Percentiles rank a stretch among this genome's conserved stretches.
These are phyloP conservation scores for Drymodes brunneopygia DNA, from an alignment of 2,113 vertebrate genomes.

Conservation along the genomic window DNA sequence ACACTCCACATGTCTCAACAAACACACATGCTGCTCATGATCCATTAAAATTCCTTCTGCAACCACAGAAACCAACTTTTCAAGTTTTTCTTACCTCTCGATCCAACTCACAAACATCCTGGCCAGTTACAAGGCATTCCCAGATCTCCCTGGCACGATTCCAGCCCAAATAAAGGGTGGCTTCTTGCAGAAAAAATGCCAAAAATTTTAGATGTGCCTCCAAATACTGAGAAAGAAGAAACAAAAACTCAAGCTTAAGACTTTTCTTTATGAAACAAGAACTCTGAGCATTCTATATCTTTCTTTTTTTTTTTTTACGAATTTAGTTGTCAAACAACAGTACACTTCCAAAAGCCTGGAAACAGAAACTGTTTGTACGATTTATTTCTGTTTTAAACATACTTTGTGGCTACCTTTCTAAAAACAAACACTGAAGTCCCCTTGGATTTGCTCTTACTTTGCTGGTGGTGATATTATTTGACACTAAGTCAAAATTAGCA, in stretches of 20 bases:
- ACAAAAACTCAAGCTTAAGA: conserved; percentile 41
- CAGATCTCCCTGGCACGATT: conserved; percentile 97
- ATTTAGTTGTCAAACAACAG: background rate
- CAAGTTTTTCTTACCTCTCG: conserved; percentile 83
- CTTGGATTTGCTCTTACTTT: background rate
- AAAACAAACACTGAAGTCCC: background rate
- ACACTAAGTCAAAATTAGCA: background rate
- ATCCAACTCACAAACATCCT: conserved; percentile 94
- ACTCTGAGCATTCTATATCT: background rate
- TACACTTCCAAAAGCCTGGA: background rate
- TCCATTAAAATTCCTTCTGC: background rate
- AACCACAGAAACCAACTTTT: background rate
- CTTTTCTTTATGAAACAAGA: background rate
- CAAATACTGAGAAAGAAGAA: conserved; percentile 84
- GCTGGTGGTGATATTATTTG: background rate
- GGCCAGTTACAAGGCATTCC: conserved; percentile 96
- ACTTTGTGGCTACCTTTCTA: background rate
- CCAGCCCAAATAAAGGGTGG: conserved; percentile 96
- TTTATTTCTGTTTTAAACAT: background rate
- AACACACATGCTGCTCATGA: background rate
- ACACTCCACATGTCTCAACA: background rate
- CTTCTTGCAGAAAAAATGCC: conserved; percentile 99
- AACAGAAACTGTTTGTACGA: background rate
- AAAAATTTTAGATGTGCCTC: conserved; percentile 97
- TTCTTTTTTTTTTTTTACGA: background rate